Conservation (phyloP, 2,888 invertebrate genomes). For the Endotricha flammealis region DNA sequence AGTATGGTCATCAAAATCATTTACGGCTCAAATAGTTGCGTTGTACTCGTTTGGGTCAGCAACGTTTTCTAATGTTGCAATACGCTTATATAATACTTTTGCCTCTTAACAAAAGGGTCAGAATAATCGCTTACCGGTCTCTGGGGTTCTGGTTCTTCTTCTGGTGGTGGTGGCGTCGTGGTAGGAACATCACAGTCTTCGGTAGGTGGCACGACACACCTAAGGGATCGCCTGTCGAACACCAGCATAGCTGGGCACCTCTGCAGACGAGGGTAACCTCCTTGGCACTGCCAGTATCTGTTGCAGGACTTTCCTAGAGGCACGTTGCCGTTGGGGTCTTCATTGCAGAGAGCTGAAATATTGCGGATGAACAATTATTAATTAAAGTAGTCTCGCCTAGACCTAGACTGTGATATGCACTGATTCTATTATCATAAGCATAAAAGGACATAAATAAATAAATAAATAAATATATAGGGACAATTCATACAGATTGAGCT, state of each 20-base stretch:
- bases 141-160: slow-evolving; percentile 63
- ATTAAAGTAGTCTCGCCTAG: too few relatives aligned
- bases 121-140: slow-evolving; percentile 41
- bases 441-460: background rate
- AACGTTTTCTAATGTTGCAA: background rate
- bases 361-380: too few relatives aligned
- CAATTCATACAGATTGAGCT: too few relatives aligned
- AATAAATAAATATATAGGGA: too few relatives aligned
- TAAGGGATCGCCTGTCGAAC: slow-evolving; percentile 88
- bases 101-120: slow-evolving; percentile 8
- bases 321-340: slow-evolving; percentile 94
- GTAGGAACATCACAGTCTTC: slow-evolving; percentile 93
- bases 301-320: slow-evolving; percentile 95
- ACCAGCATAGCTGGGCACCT: slow-evolving; percentile 94
- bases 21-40: too few relatives aligned
- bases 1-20: too few relatives aligned
- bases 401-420: too few relatives aligned
- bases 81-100: background rate
- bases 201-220: slow-evolving; percentile 93
- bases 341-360: slow-evolving; percentile 90
- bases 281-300: slow-evolving; percentile 96
- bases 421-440: too few relatives aligned
- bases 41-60: background rate
- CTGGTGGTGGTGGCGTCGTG: slow-evolving; percentile 82
- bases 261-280: slow-evolving; percentile 93